These are phyloP conservation scores for Nylanderia fulva DNA, from an alignment of 1,140 invertebrate species.

Conservation along the genomic window DNA sequence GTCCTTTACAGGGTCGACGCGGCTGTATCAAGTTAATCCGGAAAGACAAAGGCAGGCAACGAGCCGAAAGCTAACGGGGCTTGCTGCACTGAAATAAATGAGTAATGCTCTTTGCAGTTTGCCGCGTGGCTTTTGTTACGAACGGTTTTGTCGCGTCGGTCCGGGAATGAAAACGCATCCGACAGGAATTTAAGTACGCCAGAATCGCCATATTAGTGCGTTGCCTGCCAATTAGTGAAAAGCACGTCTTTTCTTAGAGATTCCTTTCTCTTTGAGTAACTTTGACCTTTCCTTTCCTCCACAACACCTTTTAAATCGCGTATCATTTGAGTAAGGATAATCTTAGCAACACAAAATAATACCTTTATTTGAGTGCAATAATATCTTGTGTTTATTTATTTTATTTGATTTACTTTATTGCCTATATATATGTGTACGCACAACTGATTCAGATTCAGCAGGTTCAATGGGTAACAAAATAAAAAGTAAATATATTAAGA, in stretches of 20 bases:
- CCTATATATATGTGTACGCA: not conserved
- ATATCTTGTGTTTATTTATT: not conserved
- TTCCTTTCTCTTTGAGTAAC: not conserved
- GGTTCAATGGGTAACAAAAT: not conserved
- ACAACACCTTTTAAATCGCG: not conserved
- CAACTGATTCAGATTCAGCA: not conserved
- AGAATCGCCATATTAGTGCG: slow-evolving; percentile 29
- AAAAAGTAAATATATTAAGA: slow-evolving; percentile 15
- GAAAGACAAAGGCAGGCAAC: slow-evolving; percentile 54
- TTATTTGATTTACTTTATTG: not conserved
- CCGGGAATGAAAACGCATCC: slow-evolving; percentile 46
- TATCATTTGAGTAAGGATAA: not conserved
- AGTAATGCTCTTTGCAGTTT: slow-evolving; percentile 63
- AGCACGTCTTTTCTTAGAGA: not conserved
- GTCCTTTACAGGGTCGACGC: slow-evolving; percentile 58
- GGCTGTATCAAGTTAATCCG: slow-evolving; percentile 60
- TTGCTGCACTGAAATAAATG: slow-evolving; percentile 52
- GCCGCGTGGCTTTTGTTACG: slow-evolving; percentile 45
- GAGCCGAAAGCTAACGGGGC: slow-evolving; percentile 32
- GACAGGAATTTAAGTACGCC: slow-evolving; percentile 51
- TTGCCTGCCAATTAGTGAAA: slow-evolving; percentile 40
- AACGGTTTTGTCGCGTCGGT: too few species aligned
- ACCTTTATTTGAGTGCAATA: not conserved
- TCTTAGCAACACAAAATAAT: not conserved
- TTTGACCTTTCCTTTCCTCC: not conserved